Percentiles rank a stretch among this genome's conserved stretches.
phyloP scores from a whole-genome alignment of 2,113 vertebrate species.

The Amia ocellicauda region DNA sequence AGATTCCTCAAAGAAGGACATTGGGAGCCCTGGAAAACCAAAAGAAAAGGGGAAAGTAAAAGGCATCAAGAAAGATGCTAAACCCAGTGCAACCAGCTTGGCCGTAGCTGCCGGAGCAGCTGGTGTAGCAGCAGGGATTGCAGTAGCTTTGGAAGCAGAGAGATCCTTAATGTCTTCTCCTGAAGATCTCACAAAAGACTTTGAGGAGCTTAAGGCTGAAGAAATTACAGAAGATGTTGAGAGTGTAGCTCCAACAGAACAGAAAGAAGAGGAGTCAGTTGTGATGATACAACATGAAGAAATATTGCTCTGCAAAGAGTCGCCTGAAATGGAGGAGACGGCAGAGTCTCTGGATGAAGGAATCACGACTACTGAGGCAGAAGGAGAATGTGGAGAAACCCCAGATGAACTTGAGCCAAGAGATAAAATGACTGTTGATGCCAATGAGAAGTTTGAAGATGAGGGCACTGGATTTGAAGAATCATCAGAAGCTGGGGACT shows the following conservation, averaged over 20 bases:
- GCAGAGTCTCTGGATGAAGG: conserved; percentile 87
- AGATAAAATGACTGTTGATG: conserved; percentile 71
- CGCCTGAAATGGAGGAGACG: conserved; percentile 64
- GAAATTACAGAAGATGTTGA: conserved; percentile 68
- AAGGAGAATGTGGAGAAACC: conserved; percentile 82
- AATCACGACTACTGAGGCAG: conserved; percentile 86
- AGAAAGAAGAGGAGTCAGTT: conserved; percentile 58
- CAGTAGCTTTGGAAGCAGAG: conserved; percentile 71
- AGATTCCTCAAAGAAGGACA: conserved; percentile 73
- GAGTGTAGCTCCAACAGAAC: conserved; percentile 54
- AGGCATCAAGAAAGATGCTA: conserved; percentile 74
- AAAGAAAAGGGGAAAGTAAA: conserved; percentile 85
- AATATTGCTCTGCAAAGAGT: conserved; percentile 73
- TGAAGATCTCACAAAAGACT: conserved; percentile 93
- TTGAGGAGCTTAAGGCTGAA: conserved; percentile 85
- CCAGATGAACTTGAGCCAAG: conserved; percentile 78
- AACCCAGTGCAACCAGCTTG: conserved; percentile 53
- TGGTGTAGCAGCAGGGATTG: conserved; percentile 34
- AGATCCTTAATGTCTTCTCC: conserved; percentile 90
- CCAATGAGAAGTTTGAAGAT: conserved; percentile 84
- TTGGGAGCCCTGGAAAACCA: conserved; percentile 60
- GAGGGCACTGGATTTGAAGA: conserved; percentile 89
- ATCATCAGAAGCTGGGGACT: conserved; percentile 81
- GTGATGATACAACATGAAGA: conserved; percentile 59
- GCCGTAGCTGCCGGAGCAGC: conserved; percentile 25